A percentile compares a stretch with the other conserved stretches of the same genome.
These are phyloP conservation scores for Varanus salvator DNA, from an alignment of 2,113 vertebrate species.

Conservation along the genomic window DNA sequence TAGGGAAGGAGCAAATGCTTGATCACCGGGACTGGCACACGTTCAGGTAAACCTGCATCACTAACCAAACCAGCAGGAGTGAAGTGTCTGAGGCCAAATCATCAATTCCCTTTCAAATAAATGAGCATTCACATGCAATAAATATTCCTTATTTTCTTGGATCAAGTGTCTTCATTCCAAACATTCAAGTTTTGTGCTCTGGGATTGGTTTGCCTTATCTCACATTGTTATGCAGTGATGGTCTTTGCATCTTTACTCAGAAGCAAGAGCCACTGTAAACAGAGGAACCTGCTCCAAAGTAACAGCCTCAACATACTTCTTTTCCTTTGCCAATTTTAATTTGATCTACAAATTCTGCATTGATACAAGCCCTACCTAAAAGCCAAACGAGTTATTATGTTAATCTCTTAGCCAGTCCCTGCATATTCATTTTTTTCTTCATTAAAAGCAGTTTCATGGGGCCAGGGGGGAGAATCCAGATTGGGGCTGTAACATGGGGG, in stretches of 20 bases:
- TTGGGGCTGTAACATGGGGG: background rate
- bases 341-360: background rate
- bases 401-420: background rate
- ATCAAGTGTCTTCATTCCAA: background rate
- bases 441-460: background rate
- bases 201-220: background rate
- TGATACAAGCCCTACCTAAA: background rate
- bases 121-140: background rate
- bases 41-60: conserved; percentile 4
- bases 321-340: background rate
- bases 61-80: conserved; percentile 18
- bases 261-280: background rate
- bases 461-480: background rate
- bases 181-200: background rate
- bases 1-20: conserved; percentile 43
- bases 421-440: background rate
- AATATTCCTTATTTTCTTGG: background rate
- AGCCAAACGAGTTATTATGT: background rate
- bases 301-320: background rate
- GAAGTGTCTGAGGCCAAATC: background rate
- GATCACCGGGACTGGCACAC: conserved; percentile 10
- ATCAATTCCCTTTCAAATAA: background rate
- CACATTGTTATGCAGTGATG: background rate
- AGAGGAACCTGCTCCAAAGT: background rate
- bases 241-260: background rate